Percentiles rank a stretch among this genome's conserved stretches.
Conservation (phyloP, 2,888 invertebrate species). For the Stenotaenia linearis region DNA sequence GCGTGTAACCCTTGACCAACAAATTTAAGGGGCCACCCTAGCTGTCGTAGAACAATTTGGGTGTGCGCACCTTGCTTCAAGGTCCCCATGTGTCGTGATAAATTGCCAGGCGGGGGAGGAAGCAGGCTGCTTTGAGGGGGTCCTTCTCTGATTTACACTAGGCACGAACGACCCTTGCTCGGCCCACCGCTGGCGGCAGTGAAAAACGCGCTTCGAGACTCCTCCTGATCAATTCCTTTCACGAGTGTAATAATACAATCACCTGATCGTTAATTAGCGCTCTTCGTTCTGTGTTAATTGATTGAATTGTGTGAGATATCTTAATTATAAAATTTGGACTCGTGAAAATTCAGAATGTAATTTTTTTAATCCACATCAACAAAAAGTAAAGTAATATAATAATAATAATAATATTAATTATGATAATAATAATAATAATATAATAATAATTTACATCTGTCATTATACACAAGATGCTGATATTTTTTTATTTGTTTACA, state of each 20-base stretch:
- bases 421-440: background rate
- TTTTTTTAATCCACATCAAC: constrained; percentile 17
- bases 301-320: background rate
- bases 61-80: constrained; percentile 26
- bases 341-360: constrained; percentile 6
- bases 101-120: constrained; percentile 23
- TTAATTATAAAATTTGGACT: background rate
- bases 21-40: constrained; percentile 1
- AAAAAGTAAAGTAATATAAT: background rate
- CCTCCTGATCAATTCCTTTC: constrained; percentile 9
- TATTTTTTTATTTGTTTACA: constrained; percentile 8
- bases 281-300: background rate
- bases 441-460: constrained; percentile 24
- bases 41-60: constrained; percentile 12
- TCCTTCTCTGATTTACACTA: constrained; percentile 1
- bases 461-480: constrained; percentile 16
- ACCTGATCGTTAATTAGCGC: background rate
- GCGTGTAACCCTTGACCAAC: background rate
- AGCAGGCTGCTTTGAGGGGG: background rate
- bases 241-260: background rate
- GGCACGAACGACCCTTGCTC: background rate
- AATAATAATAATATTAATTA: background rate
- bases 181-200: constrained; percentile 21
- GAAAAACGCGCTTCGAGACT: background rate
- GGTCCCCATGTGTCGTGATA: constrained; percentile 11